Percentiles rank a stretch among this genome's conserved stretches.
Evolutionary conservation across 2,888 invertebrate genomes (phyloP).

Genomic region (Limnephilus rhombicus): DNA sequence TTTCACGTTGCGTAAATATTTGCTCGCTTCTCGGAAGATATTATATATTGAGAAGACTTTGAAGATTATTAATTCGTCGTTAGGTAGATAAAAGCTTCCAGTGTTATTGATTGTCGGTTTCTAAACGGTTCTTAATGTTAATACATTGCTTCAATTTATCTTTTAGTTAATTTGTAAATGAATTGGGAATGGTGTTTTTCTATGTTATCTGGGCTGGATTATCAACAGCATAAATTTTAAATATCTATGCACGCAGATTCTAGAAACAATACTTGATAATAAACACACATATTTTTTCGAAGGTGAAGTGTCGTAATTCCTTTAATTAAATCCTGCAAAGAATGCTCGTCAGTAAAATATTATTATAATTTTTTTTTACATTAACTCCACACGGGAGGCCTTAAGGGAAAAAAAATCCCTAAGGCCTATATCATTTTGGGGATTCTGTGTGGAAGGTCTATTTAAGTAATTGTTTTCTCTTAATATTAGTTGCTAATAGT

Average conservation of each 20-base stretch:
- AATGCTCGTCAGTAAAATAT: too few relatives aligned
- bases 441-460: too few relatives aligned
- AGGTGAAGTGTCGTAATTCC: too few relatives aligned
- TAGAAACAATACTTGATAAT: too few relatives aligned
- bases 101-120: not conserved
- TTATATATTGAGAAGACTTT: not conserved
- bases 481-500: too few relatives aligned
- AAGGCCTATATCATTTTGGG: too few relatives aligned
- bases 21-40: not conserved
- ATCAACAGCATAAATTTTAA: not conserved
- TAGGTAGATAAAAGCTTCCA: not conserved
- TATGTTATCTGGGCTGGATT: not conserved
- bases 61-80: not conserved
- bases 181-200: not conserved
- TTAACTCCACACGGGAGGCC: too few relatives aligned
- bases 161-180: not conserved
- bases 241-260: not conserved
- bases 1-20: not conserved
- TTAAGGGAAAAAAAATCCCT: too few relatives aligned
- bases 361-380: too few relatives aligned
- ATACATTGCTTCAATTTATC: not conserved
- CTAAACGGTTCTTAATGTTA: not conserved
- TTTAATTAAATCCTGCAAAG: too few relatives aligned
- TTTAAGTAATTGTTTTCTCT: too few relatives aligned
- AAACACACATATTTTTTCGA: too few relatives aligned